Conservation (phyloP, 2,113 vertebrate species). For the Leiothrix lutea region DNA sequence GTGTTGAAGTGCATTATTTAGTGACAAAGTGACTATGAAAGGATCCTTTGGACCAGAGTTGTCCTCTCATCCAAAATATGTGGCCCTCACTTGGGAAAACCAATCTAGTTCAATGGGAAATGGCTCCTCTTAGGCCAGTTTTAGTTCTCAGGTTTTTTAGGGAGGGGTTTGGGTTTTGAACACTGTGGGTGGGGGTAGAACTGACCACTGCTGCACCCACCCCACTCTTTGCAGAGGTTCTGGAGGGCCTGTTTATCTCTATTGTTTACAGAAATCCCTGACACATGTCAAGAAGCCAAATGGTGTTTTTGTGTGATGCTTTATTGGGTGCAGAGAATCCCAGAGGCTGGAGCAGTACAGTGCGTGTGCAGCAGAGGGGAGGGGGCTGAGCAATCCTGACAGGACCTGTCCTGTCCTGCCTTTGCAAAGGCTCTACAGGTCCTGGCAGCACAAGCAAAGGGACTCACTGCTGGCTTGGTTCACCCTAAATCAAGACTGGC, state of each 20-base stretch:
- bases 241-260: background rate
- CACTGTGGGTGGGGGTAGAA: background rate
- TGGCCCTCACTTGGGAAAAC: background rate
- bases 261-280: background rate
- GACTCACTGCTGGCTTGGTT: background rate
- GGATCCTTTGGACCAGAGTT: too few relatives aligned
- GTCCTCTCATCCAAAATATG: background rate
- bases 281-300: background rate
- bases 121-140: background rate
- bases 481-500: background rate
- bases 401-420: background rate
- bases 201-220: background rate
- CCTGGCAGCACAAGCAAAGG: background rate
- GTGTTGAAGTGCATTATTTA: background rate
- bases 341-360: background rate
- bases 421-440: background rate
- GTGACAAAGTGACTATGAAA: background rate
- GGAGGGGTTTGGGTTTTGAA: background rate
- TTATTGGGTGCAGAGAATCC: constrained; percentile 12
- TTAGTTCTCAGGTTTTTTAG: background rate
- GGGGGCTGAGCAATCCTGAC: background rate
- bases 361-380: background rate
- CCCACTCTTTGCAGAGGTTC: background rate
- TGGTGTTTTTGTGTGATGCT: background rate
- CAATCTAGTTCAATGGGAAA: background rate